A percentile compares a stretch with the other conserved stretches of the same genome.
Conservation (phyloP, 35 echinoderm and acorn worm genomes). For the Ophioderma brevispina region DNA sequence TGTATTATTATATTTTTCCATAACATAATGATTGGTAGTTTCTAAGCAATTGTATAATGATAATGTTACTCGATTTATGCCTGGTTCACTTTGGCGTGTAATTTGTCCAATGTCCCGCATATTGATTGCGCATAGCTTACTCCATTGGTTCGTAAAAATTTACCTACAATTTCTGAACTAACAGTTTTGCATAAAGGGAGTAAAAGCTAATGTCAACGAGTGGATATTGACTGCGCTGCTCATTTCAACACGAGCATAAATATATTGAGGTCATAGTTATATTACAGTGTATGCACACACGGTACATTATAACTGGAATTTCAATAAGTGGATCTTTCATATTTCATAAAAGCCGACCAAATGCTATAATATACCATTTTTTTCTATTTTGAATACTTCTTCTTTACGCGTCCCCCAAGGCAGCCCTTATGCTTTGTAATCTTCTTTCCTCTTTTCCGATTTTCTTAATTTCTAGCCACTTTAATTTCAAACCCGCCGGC, state of each 20-base stretch:
- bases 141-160: neutral
- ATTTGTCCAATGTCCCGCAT: neutral
- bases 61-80: neutral
- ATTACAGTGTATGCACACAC: too few relatives aligned
- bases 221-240: too few relatives aligned
- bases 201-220: neutral
- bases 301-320: too few relatives aligned
- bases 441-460: slow-evolving; percentile 3
- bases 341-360: neutral
- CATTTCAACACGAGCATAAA: too few relatives aligned
- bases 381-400: neutral
- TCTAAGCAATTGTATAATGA: neutral
- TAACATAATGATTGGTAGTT: neutral
- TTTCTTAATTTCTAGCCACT: neutral
- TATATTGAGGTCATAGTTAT: too few relatives aligned
- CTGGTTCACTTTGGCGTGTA: neutral
- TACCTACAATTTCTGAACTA: neutral
- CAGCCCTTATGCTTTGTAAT: neutral
- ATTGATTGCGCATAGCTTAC: neutral
- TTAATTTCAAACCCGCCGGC: neutral
- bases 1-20: neutral
- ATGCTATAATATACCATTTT: neutral
- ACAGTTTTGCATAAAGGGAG: slow-evolving; percentile 2
- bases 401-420: neutral
- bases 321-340: too few relatives aligned